phyloP scores from a whole-genome alignment of 2,888 invertebrate genomes.

The Tetranychus piercei region DNA sequence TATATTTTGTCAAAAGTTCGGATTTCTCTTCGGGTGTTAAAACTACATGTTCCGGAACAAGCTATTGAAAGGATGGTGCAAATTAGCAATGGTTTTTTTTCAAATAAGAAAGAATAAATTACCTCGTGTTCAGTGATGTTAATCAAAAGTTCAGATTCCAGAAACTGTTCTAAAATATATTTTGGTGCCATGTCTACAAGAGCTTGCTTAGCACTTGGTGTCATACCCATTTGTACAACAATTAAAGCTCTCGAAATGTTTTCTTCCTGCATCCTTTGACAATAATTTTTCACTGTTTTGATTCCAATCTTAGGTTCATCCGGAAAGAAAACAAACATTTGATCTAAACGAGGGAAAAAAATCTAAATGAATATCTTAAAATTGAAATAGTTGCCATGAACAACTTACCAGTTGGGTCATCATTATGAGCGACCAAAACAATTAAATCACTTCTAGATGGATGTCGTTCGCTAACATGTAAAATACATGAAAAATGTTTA shows the following conservation, averaged over 20 bases:
- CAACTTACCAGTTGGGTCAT: conserved; percentile 64
- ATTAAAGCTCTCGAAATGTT: conserved; percentile 95
- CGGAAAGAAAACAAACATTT: conserved; percentile 98
- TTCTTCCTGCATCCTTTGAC: conserved; percentile 97
- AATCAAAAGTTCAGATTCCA: conserved; percentile 67
- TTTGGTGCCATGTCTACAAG: conserved; percentile 97
- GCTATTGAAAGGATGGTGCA: conserved; percentile 30
- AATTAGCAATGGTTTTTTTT: conserved; percentile 29
- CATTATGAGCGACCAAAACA: conserved; percentile 93
- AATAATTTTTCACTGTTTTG: conserved; percentile 94
- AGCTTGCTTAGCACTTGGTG: conserved; percentile 88
- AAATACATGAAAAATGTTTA: conserved; percentile 19
- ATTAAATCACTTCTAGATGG: conserved; percentile 84
- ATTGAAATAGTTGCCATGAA: conserved; percentile 6
- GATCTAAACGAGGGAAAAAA: conserved; percentile 42
- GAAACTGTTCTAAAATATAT: conserved; percentile 77
- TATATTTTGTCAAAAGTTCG: conserved; percentile 82
- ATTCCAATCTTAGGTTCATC: conserved; percentile 98
- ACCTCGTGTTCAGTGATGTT: conserved; percentile 91
- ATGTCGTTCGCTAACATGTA: conserved; percentile 56
- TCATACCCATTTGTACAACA: conserved; percentile 95
- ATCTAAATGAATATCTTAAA: background rate
- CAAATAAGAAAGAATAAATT: conserved; percentile 6
- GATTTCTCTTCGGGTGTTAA: conserved; percentile 94
- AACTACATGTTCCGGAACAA: conserved; percentile 97